Conservation (phyloP, 2,797 vertebrate genomes). For the Hyperoplus immaculatus region DNA sequence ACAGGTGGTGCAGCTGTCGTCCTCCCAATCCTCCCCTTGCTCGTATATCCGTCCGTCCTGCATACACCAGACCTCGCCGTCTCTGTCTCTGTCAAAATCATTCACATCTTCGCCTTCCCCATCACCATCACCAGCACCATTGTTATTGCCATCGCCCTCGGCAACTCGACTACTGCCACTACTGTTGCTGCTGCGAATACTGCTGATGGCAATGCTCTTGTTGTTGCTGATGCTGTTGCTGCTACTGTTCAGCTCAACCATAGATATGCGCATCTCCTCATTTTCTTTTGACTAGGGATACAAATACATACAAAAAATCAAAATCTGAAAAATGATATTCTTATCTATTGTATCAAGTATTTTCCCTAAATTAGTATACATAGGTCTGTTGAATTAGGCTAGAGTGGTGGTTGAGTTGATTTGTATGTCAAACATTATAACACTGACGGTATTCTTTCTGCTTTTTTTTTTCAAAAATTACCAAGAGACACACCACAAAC, state of each 20-base stretch:
- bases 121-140: not conserved
- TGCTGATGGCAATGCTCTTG: not conserved
- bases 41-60: constrained; percentile 93
- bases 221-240: constrained; percentile 35
- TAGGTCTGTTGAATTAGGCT: constrained; percentile 1
- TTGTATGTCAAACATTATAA: constrained; percentile 23
- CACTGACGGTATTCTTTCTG: constrained; percentile 35
- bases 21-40: constrained; percentile 93
- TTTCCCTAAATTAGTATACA: not conserved
- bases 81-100: constrained; percentile 60
- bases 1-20: constrained; percentile 96
- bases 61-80: constrained; percentile 89
- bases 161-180: constrained; percentile 50
- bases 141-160: constrained; percentile 14
- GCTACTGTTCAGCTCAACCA: constrained; percentile 88
- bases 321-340: not conserved
- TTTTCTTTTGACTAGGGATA: constrained; percentile 91
- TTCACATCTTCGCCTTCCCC: not conserved
- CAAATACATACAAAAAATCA: constrained; percentile 32
- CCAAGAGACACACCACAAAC: constrained; percentile 48
- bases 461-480: constrained; percentile 15
- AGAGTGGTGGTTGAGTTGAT: constrained; percentile 3
- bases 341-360: not conserved
- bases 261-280: constrained; percentile 90
- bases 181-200: accelerated